These are phyloP conservation scores for Ditylenchus dipsaci DNA, from an alignment of 1,140 invertebrate genomes.

Conservation along the genomic window DNA sequence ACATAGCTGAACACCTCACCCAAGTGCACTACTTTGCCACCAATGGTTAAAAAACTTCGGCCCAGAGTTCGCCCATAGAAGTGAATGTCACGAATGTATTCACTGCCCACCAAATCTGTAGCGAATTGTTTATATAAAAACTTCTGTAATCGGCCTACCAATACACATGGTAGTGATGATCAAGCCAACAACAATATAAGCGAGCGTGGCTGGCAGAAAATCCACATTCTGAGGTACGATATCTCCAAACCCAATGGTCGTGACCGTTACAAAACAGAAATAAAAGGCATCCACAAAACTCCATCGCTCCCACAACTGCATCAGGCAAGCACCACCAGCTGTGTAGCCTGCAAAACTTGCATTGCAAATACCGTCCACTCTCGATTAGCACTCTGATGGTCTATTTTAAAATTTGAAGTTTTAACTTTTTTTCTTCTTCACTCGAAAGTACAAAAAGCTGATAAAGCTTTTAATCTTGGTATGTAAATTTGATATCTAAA, in stretches of 20 bases:
- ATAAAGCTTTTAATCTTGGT: too few species aligned
- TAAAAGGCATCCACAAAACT: constrained; percentile 57
- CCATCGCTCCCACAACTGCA: constrained; percentile 58
- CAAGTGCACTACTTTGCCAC: constrained; percentile 58
- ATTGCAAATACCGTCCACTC: background rate
- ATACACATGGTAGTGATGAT: constrained; percentile 59
- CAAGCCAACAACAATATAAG: constrained; percentile 56
- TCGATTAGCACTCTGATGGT: too few species aligned
- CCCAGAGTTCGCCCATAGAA: constrained; percentile 57
- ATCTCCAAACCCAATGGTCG: constrained; percentile 58
- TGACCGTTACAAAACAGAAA: constrained; percentile 58
- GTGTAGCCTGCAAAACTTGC: constrained; percentile 50
- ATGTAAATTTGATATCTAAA: too few species aligned
- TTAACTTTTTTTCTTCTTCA: too few species aligned
- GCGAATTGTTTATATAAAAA: background rate
- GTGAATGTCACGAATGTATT: constrained; percentile 58
- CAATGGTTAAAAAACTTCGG: constrained; percentile 54
- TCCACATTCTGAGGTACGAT: constrained; percentile 57
- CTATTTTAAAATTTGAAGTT: too few species aligned
- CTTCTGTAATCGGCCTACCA: constrained; percentile 25
- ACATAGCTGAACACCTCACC: constrained; percentile 57
- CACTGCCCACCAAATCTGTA: constrained; percentile 56
- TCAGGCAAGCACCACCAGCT: constrained; percentile 56
- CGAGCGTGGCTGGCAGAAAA: constrained; percentile 51
- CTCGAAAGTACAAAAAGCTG: too few species aligned